These are phyloP conservation scores for Eidolon helvum DNA, from an alignment of 2,113 vertebrate species.

Conservation along the genomic window DNA sequence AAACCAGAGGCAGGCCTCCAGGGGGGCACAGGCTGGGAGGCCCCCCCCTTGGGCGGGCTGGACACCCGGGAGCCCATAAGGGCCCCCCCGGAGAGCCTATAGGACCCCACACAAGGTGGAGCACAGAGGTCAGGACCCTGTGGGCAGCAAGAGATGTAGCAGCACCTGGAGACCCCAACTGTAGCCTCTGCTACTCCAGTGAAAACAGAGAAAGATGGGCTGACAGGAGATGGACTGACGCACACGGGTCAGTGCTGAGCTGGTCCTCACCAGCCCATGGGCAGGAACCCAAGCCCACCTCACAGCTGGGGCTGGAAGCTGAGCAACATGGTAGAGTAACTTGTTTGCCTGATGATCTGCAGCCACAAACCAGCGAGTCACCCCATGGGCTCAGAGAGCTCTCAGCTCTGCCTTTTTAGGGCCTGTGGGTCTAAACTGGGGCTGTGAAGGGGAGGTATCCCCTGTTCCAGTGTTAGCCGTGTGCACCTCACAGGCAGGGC, in stretches of 20 bases:
- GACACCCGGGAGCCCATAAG: too few species aligned
- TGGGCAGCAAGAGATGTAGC: background rate
- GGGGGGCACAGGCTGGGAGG: rapidly evolving
- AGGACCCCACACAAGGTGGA: rapidly evolving
- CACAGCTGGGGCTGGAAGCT: background rate
- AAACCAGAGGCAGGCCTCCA: background rate
- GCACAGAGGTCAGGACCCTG: background rate
- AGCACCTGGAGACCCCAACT: background rate
- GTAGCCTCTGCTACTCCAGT: background rate
- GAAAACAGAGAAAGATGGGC: background rate
- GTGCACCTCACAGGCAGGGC: background rate
- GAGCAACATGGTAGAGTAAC: rapidly evolving
- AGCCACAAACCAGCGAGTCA: too few species aligned
- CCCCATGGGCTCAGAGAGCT: background rate
- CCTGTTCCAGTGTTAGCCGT: rapidly evolving
- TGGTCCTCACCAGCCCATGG: background rate
- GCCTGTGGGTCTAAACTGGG: background rate
- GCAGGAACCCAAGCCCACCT: background rate
- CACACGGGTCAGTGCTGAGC: rapidly evolving
- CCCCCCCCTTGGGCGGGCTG: too few species aligned
- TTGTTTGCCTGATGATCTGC: rapidly evolving
- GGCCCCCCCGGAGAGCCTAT: too few species aligned
- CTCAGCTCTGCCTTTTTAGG: background rate
- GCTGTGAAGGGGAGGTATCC: background rate
- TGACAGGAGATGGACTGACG: rapidly evolving